Evolutionary conservation across 1,140 invertebrate genomes (phyloP).

Genomic region (Heterodera schachtii): DNA sequence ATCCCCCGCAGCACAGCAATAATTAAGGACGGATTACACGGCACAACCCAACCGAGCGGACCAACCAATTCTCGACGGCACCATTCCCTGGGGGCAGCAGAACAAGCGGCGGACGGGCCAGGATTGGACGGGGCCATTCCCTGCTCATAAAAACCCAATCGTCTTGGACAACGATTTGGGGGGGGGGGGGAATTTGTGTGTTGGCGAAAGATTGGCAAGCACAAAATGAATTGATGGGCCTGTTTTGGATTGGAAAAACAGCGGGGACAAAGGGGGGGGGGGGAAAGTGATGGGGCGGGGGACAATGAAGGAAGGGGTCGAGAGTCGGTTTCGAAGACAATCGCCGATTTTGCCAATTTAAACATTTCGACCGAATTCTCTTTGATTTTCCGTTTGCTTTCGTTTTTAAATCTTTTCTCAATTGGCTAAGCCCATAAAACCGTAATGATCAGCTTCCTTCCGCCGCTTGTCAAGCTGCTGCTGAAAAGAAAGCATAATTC

Average conservation of each 20-base stretch:
- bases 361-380: too few species aligned
- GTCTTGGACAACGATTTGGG: background rate
- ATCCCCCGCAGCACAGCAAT: background rate
- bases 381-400: too few species aligned
- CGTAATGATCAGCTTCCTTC: background rate
- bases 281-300: too few species aligned
- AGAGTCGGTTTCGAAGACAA: too few species aligned
- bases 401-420: too few species aligned
- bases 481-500: background rate
- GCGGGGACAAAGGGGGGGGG: too few species aligned
- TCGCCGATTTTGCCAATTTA: too few species aligned
- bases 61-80: constrained; percentile 1
- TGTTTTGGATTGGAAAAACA: background rate
- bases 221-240: background rate
- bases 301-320: too few species aligned
- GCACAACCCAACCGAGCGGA: background rate
- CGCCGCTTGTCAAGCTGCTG: background rate
- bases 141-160: background rate
- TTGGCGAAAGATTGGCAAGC: background rate
- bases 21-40: constrained; percentile 5
- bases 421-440: too few species aligned
- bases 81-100: constrained; percentile 1
- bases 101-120: background rate
- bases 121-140: background rate
- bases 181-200: background rate